Evolutionary conservation across 2,113 vertebrate species (phyloP), one percentile per base, ranked within the genome.

Genomic region (Eudyptes chrysolophus): DNA sequence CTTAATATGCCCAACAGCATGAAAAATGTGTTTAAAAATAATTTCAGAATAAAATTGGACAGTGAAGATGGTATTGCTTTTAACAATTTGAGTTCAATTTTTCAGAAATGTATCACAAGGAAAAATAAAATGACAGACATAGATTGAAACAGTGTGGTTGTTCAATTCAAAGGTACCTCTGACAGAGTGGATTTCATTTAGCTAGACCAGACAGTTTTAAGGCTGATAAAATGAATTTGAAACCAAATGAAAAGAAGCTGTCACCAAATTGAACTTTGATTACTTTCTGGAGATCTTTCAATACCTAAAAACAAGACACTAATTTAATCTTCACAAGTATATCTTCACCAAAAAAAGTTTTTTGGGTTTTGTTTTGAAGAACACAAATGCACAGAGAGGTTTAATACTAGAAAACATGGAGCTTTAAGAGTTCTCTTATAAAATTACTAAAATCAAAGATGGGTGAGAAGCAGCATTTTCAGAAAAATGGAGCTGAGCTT

Each of bases 121-220:
- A 82, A 75, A 94, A 94, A 87, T 80, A 58, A 81, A 87, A 92
- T 74, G 96, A 92, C 91, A 93, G 87, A 93, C 68, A 76, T 42
- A 65, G 94, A 80, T 81, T 96, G 87, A 65, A 96, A 38, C 66
- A 44, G 57, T 76, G 80, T 89, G 64, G 90, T 85, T 58, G 94
- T 94, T 97, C 95, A 88, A 57, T 97, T 72, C 3, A 12, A 70
- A 94, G 87, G 78, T 79, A 44, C 76, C 92, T 88, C 64, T 96
- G 93, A 93, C 91, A 96, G 81, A 78, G 71, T 69, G 69, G 72
- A 83, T 98, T 95, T 96, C 84, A 95, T 98, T 96, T 96, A 96
- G 77, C 95, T 77, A 82, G 36, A 89, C 49, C 64, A 80, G 79
- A 75, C 74, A 44, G 72, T 93, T 70, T 85, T 95, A 90, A 87